Conservation (phyloP, 2,888 invertebrate genomes). For the Pelosia muscerda region DNA sequence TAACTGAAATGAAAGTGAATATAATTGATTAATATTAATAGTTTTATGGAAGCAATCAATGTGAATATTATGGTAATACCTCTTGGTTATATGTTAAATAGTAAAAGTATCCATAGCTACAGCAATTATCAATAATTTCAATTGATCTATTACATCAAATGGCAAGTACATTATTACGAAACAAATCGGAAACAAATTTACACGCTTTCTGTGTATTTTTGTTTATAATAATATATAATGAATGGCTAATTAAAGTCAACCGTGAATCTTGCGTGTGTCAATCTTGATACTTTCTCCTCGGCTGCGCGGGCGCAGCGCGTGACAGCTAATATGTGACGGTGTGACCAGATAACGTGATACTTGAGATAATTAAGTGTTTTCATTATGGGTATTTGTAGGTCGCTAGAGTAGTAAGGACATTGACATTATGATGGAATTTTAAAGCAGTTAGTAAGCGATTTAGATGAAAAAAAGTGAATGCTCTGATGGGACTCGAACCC, state of each 20-base stretch:
- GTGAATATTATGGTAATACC: not conserved
- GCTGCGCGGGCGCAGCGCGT: conserved; percentile 22
- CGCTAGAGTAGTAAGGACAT: conserved; percentile 5
- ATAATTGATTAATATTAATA: no score
- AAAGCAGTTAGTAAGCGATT: no score
- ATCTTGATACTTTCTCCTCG: conserved; percentile 45
- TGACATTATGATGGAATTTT: not conserved
- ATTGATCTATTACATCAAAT: conserved; percentile 18
- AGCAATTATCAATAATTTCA: conserved; percentile 12
- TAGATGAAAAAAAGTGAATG: no score
- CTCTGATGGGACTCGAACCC: no score
- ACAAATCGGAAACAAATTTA: conserved; percentile 27
- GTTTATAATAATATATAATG: conserved; percentile 27
- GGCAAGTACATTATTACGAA: conserved; percentile 13
- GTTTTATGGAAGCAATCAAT: no score
- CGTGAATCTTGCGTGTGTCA: conserved; percentile 48
- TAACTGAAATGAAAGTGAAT: no score
- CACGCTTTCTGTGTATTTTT: conserved; percentile 20
- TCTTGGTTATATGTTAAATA: not conserved
- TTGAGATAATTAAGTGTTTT: not conserved
- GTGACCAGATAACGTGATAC: conserved; percentile 16
- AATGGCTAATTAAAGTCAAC: conserved; percentile 41
- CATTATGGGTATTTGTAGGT: conserved; percentile 13
- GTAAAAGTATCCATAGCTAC: conserved; percentile 7
- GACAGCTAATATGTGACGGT: conserved; percentile 11